Conservation (phyloP, 1,140 invertebrate genomes). For the Wiebesia pumilae region DNA sequence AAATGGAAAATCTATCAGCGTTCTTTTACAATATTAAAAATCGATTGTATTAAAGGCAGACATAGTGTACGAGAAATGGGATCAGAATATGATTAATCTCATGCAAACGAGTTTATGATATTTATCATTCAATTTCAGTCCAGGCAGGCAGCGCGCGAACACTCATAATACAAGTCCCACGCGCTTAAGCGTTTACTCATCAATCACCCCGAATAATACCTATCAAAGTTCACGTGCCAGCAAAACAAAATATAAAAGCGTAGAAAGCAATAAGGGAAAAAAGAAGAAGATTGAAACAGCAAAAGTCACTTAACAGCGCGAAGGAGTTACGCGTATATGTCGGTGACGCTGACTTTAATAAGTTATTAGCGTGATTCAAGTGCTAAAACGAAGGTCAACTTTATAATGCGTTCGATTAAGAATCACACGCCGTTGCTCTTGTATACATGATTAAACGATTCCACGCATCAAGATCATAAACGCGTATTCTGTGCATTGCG, state of each 20-base stretch:
- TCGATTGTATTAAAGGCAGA: not conserved
- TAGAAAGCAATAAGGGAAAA: conserved; percentile 30
- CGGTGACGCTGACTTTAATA: conserved; percentile 21
- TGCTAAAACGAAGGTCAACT: not conserved
- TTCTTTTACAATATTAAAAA: conserved; percentile 2
- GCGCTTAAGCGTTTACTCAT: conserved; percentile 10
- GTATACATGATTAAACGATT: conserved; percentile 69
- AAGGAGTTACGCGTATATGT: not conserved
- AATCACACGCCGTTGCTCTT: not conserved
- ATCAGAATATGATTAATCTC: conserved; percentile 35
- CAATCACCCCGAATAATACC: conserved; percentile 47
- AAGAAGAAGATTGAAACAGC: conserved; percentile 41
- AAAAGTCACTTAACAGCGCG: conserved; percentile 48
- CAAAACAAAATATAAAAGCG: conserved; percentile 1
- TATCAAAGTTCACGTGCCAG: conserved; percentile 20
- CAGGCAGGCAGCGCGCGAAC: not conserved
- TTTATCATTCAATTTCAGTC: conserved; percentile 47
- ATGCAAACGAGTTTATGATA: conserved; percentile 46
- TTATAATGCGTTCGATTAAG: not conserved
- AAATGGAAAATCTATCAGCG: not conserved
- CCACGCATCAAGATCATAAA: not conserved
- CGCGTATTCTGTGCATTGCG: conserved; percentile 49
- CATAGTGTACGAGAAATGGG: not conserved
- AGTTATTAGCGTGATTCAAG: conserved; percentile 61
- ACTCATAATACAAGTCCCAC: conserved; percentile 14